These are phyloP conservation scores for Euproctis similis DNA, from an alignment of 2,888 invertebrate genomes.

Conservation along the genomic window DNA sequence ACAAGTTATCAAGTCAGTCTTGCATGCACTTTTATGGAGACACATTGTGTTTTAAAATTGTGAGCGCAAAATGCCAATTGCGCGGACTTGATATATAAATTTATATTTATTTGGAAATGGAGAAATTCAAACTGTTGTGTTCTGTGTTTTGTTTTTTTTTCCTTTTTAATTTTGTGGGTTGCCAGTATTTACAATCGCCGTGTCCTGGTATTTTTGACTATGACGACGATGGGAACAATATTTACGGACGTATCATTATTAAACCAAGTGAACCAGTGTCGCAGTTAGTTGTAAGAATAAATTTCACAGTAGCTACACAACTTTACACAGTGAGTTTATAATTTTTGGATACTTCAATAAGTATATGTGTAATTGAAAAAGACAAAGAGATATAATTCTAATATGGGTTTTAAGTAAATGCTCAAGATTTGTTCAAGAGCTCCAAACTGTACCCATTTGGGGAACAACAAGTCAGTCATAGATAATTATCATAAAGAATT, in stretches of 20 bases:
- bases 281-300: slow-evolving; percentile 32
- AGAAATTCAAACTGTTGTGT: slow-evolving; percentile 21
- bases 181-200: slow-evolving; percentile 40
- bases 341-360: too few species aligned
- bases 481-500: too few species aligned
- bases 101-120: too few species aligned
- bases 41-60: slow-evolving; percentile 26
- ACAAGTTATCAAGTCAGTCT: slow-evolving; percentile 23
- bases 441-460: too few species aligned
- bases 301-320: slow-evolving; percentile 45
- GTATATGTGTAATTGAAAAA: too few species aligned
- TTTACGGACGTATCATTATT: slow-evolving; percentile 41
- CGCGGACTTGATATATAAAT: slow-evolving; percentile 11
- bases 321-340: slow-evolving; percentile 39
- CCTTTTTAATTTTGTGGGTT: slow-evolving; percentile 28
- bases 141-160: slow-evolving; percentile 24
- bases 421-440: too few species aligned
- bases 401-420: too few species aligned
- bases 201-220: slow-evolving; percentile 52
- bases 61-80: slow-evolving; percentile 15
- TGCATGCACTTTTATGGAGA: slow-evolving; percentile 24
- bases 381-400: too few species aligned
- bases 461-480: too few species aligned
- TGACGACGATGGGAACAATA: slow-evolving; percentile 32
- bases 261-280: slow-evolving; percentile 32